Evolutionary conservation across 2,888 invertebrate species (phyloP).

Genomic region (Hemaris fuciformis): DNA sequence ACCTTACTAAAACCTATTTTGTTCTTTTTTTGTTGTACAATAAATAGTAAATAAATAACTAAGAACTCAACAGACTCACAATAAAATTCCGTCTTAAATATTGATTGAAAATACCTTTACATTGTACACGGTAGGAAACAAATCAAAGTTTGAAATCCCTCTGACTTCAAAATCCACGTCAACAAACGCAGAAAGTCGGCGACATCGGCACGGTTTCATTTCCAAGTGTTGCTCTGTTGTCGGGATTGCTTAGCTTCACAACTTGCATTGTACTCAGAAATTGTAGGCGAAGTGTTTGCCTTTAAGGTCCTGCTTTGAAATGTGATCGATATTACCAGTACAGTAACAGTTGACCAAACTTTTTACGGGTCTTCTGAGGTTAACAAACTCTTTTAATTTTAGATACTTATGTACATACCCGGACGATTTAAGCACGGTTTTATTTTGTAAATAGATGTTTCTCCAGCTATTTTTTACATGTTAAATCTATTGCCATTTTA

Average conservation of each 20-base stretch:
- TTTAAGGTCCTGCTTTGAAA: not conserved
- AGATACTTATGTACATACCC: too few relatives aligned
- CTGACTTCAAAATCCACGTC: constrained; percentile 25
- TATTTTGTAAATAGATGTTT: too few relatives aligned
- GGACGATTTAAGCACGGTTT: too few relatives aligned
- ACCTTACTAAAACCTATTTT: too few relatives aligned
- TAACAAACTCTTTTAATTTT: too few relatives aligned
- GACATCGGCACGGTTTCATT: constrained; percentile 53
- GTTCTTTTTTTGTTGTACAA: too few relatives aligned
- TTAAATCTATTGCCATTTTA: too few relatives aligned
- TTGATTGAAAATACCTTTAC: not conserved
- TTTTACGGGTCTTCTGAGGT: too few relatives aligned
- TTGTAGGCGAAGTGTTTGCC: not conserved
- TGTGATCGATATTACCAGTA: too few relatives aligned
- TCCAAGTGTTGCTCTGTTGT: constrained; percentile 34
- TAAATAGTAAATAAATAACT: too few relatives aligned
- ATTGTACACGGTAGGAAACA: not conserved
- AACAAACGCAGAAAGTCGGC: constrained; percentile 52
- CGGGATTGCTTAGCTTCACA: constrained; percentile 11
- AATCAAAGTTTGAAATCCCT: not conserved
- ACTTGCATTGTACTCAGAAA: constrained; percentile 9
- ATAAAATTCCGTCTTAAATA: not conserved
- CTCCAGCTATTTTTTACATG: too few relatives aligned
- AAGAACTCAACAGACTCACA: not conserved
- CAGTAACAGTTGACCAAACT: too few relatives aligned